These are phyloP conservation scores for Rousettus leschenaultii DNA, from an alignment of 2,113 vertebrate species.

Conservation along the genomic window DNA sequence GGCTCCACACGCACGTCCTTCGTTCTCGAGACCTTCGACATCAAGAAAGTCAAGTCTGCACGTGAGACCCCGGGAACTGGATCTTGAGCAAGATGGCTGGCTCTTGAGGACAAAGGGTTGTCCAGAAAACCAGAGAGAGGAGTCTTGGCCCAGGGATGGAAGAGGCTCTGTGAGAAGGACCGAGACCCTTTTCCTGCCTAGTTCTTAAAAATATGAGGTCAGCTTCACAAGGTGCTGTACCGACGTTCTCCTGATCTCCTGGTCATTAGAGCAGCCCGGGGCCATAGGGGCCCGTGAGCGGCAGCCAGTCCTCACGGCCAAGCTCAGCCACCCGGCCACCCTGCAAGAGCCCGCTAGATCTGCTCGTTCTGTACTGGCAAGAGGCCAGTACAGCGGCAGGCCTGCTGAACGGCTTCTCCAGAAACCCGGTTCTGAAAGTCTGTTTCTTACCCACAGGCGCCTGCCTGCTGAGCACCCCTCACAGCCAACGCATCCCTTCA, in stretches of 20 bases:
- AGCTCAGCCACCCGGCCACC: too few relatives aligned
- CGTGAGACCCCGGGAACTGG: too few relatives aligned
- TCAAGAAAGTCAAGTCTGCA: neutral
- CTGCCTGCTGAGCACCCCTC: neutral
- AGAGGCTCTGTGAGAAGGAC: neutral
- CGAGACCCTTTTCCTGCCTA: neutral
- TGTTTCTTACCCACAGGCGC: neutral
- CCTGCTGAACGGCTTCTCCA: neutral
- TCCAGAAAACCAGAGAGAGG: neutral
- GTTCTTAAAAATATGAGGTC: neutral
- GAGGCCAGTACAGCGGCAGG: neutral
- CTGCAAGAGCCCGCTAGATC: fast-evolving
- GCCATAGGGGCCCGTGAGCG: neutral
- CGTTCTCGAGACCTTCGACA: neutral
- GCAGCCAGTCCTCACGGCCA: too few relatives aligned
- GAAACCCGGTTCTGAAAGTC: neutral
- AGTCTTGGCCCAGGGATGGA: neutral
- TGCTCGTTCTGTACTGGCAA: neutral
- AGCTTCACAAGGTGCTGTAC: neutral
- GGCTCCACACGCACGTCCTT: neutral
- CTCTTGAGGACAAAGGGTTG: neutral
- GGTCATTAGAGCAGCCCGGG: neutral
- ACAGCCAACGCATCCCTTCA: neutral
- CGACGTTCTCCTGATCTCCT: neutral
- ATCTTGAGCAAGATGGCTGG: neutral